Base-by-base conservation (phyloP, 1,140 invertebrate genomes). In the Notospermus geniculatus region DNA sequence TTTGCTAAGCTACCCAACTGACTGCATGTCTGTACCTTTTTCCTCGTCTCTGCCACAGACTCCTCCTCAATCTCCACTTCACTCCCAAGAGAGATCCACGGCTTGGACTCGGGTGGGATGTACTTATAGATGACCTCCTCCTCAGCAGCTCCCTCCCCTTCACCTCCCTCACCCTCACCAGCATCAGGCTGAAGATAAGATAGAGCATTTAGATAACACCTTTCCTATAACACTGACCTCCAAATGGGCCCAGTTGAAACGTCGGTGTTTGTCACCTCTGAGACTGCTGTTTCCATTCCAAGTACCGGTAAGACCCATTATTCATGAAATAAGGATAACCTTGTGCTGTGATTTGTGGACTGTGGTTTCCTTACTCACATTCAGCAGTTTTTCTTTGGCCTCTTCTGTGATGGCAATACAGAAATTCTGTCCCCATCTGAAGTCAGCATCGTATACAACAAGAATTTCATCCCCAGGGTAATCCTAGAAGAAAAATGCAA, bases 341-440 rank as follows among this genome's bases (percentile, higher is more conserved):
- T n/a, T n/a, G n/a, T n/a, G n/a, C n/a, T n/a, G n/a, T n/a, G n/a
- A n/a, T n/a, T n/a, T n/a, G n/a, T n/a, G n/a, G n/a, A n/a, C n/a
- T n/a, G n/a, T n/a, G n/a, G n/a, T n/a, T n/a, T n/a, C 23, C 9
- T 9, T 41, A 70, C 73, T 71, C 68, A 80, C 75, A 71, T 76
- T 71, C 0, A 77, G 68, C 9, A 79, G 57, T 23, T 67, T 60
- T 46, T 80, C 72, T 59, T 80, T 81, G 4, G 77, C 73, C 56
- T 81, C 79, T 55, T 77, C 78, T 25, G 77, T 74, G 2, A 78
- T 50, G 5, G 74, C 73, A 36, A 80, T 71, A 61, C 71, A 72
- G 65, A 80, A 82, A 65, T 81, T 82, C 59, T 81, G 75, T 27
- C 77, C 79, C 71, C 64, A 73, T 57, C 74, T 77, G 62, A 76